Base-by-base conservation (phyloP, 2,888 invertebrate species). In the Drosophila imparisetae region DNA sequence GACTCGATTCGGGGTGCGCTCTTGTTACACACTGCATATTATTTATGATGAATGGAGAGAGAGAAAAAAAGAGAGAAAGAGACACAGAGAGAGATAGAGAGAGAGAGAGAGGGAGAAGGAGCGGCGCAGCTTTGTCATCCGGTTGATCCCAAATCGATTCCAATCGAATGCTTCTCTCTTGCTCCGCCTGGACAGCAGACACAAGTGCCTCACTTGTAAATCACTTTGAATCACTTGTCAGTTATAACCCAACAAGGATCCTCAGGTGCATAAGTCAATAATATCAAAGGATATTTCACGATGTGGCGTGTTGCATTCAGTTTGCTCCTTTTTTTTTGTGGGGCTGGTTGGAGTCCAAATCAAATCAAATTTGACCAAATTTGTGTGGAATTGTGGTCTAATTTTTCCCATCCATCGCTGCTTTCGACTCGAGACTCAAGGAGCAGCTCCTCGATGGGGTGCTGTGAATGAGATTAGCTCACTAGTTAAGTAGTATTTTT, bases 1-100 rank as follows among this genome's bases (percentile, higher is more conserved):
- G 55, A 52, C 66, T 21, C 53, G 62, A 75, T 78, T 66, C 40
- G 75, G 75, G 79, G 79, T 79, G 59, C 61, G 71, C 79, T 66
- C 64, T 71, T 71, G 58, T 64, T 71, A 53, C 71, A 40, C 69
- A 48, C 34, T 38, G 40, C 15, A 79, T 65, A 75, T 61, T 42
- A 78, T 66, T 27, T 34, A 3, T 18, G 45, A 5, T 10, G 21
- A n/a, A 38, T 24, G 5, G 7, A 7, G 2, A 18, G 5, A 24
- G 13, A 24, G 15, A 34, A 5, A 24, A 11, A 5, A 18, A 24
- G 15, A 18, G 18, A 13, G 4, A 6, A 0, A 18, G 32, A 32
- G 11, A 10, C 8, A 24, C 32, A 32, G 32, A 11, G 4, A 32
- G 10, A 24, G 15, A 10, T 6, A 11, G 11, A 36, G 18, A 27